Conservation (phyloP, 2,797 vertebrate species). For the Gadopsis bispinosus region DNA sequence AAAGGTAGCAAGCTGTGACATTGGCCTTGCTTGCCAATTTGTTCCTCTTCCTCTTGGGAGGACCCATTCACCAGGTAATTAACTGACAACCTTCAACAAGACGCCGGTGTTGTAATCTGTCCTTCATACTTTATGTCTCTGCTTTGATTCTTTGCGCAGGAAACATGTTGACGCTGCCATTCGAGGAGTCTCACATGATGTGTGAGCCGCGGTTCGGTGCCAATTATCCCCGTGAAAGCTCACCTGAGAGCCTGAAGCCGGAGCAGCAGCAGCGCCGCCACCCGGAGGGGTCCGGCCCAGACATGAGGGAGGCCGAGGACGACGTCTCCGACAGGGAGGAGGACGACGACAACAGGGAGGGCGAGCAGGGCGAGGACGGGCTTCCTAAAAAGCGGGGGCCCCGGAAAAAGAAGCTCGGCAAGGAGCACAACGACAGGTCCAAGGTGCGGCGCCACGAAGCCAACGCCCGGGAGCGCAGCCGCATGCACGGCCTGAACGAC, state of each 20-base stretch:
- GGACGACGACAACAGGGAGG: constrained; percentile 87
- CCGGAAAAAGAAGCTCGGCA: constrained; percentile 93
- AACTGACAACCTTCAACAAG: constrained; percentile 62
- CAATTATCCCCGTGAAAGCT: constrained; percentile 91
- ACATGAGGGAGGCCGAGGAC: constrained; percentile 71
- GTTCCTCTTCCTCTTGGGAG: constrained; percentile 58
- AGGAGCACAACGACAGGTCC: constrained; percentile 90
- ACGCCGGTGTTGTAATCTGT: constrained; percentile 61
- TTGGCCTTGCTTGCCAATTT: constrained; percentile 61
- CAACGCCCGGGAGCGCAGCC: constrained; percentile 93
- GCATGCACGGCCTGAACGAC: constrained; percentile 97
- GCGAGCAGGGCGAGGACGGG: constrained; percentile 91
- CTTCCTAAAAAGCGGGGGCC: constrained; percentile 91
- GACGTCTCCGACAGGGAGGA: constrained; percentile 75
- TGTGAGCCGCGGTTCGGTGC: constrained; percentile 94
- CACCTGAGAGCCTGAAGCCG: constrained; percentile 83
- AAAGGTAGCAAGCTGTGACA: constrained; percentile 55
- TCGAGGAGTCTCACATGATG: constrained; percentile 95
- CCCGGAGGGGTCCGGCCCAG: constrained; percentile 55
- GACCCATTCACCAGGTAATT: constrained; percentile 61
- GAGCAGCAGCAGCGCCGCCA: constrained; percentile 52
- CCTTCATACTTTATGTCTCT: constrained; percentile 46
- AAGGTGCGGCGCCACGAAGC: constrained; percentile 95
- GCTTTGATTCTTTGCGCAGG: constrained; percentile 56
- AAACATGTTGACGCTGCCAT: constrained; percentile 96